Evolutionary conservation across 2,888 invertebrate species (phyloP).

Genomic region (Leptogaster cylindrica): DNA sequence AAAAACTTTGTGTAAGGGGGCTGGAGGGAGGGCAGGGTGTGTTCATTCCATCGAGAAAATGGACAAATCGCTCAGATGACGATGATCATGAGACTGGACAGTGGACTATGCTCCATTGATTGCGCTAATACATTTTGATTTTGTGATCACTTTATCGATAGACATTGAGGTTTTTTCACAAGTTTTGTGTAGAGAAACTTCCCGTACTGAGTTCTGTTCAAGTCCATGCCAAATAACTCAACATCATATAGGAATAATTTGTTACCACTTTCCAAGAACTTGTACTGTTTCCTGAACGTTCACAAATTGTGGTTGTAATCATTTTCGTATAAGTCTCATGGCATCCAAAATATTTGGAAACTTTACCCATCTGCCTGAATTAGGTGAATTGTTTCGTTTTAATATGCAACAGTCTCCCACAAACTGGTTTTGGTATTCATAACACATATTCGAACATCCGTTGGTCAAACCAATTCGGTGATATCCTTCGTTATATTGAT

Average conservation of each 20-base stretch:
- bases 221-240: neutral
- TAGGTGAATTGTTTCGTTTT: too few species aligned
- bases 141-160: neutral
- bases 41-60: neutral
- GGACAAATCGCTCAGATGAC: neutral
- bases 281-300: neutral
- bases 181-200: neutral
- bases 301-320: neutral
- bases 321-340: neutral
- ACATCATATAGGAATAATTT: too few species aligned
- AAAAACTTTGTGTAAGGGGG: neutral
- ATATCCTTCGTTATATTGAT: too few species aligned
- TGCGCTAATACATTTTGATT: neutral
- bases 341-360: neutral
- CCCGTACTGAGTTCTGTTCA: neutral
- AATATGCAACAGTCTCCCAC: too few species aligned
- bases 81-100: neutral
- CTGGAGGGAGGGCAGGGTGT: neutral
- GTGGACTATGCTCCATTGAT: neutral
- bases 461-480: too few species aligned
- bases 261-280: neutral
- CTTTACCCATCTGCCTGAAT: too few species aligned
- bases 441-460: too few species aligned
- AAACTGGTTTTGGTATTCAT: too few species aligned
- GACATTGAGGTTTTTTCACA: neutral